These are phyloP conservation scores for Dendrolimus punctatus DNA, from an alignment of 1,140 invertebrate species.

Conservation along the genomic window DNA sequence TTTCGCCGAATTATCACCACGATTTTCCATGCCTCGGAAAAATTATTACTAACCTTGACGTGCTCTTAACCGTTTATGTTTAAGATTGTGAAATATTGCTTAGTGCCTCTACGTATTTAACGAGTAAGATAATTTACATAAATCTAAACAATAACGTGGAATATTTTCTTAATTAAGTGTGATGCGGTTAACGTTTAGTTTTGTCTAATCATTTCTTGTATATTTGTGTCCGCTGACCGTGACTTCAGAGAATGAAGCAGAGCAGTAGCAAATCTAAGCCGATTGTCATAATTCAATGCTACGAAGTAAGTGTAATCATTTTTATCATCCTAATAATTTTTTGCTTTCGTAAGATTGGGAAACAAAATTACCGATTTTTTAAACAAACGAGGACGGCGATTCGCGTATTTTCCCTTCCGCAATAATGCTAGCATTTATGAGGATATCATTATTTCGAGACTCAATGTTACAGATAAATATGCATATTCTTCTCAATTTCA, in stretches of 20 bases:
- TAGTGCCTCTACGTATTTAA: neutral
- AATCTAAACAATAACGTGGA: neutral
- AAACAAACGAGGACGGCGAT: too few relatives aligned
- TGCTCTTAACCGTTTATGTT: conserved; percentile 35
- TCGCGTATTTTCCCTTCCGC: too few relatives aligned
- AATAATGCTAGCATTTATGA: too few relatives aligned
- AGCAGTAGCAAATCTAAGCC: conserved; percentile 55
- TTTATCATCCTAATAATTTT: too few relatives aligned
- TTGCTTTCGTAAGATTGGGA: too few relatives aligned
- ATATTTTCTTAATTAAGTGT: conserved; percentile 7
- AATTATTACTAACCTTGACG: conserved; percentile 54
- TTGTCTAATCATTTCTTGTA: conserved; percentile 6
- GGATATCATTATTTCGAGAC: too few relatives aligned
- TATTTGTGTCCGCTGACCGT: neutral
- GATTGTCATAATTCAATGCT: conserved; percentile 70
- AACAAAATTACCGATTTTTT: too few relatives aligned
- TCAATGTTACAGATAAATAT: too few relatives aligned
- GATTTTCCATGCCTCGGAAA: conserved; percentile 44
- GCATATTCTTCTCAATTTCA: too few relatives aligned
- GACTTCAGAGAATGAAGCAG: conserved; percentile 46
- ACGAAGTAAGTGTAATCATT: conserved; percentile 64
- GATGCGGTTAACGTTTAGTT: conserved; percentile 13
- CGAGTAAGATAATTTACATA: too few relatives aligned
- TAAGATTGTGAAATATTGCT: conserved; percentile 16
- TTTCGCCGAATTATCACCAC: conserved; percentile 2